These are phyloP conservation scores for Noctua janthina DNA, from an alignment of 2,888 invertebrate genomes.

Conservation along the genomic window DNA sequence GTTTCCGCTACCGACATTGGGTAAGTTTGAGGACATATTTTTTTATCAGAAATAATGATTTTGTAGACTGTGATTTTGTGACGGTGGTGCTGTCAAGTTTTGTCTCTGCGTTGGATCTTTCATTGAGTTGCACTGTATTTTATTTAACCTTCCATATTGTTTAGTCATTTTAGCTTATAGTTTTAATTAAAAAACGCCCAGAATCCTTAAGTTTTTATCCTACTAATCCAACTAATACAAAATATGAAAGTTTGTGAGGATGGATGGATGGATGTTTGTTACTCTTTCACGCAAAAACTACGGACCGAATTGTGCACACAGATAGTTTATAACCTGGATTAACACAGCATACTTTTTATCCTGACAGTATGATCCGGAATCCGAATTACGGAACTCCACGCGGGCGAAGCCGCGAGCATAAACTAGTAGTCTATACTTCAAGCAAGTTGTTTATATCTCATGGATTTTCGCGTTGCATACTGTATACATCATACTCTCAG, in stretches of 20 bases:
- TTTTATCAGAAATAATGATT: constrained; percentile 71
- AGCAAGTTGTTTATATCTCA: neutral
- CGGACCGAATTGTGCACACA: too few relatives aligned
- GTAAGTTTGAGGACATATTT: constrained; percentile 65
- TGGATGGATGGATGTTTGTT: too few relatives aligned
- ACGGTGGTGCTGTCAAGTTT: neutral
- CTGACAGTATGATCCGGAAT: too few relatives aligned
- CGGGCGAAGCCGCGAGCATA: too few relatives aligned
- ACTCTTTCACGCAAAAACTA: too few relatives aligned
- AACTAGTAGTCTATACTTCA: neutral
- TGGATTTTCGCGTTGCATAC: neutral
- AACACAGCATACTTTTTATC: too few relatives aligned
- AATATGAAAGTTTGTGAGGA: too few relatives aligned
- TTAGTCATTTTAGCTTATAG: neutral
- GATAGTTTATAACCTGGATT: too few relatives aligned
- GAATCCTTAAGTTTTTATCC: neutral
- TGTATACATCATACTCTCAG: neutral
- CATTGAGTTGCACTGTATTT: neutral
- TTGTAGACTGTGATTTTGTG: constrained; percentile 42
- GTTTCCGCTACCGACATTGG: constrained; percentile 64
- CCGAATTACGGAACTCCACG: too few relatives aligned
- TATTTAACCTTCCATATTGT: neutral
- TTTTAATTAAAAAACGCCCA: neutral
- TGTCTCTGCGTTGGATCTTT: constrained; percentile 1
- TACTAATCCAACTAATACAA: too few relatives aligned